Evolutionary conservation across 2,888 invertebrate genomes (phyloP), one percentile per base, ranked within the genome.

Genomic region (Amphipoea lucens): DNA sequence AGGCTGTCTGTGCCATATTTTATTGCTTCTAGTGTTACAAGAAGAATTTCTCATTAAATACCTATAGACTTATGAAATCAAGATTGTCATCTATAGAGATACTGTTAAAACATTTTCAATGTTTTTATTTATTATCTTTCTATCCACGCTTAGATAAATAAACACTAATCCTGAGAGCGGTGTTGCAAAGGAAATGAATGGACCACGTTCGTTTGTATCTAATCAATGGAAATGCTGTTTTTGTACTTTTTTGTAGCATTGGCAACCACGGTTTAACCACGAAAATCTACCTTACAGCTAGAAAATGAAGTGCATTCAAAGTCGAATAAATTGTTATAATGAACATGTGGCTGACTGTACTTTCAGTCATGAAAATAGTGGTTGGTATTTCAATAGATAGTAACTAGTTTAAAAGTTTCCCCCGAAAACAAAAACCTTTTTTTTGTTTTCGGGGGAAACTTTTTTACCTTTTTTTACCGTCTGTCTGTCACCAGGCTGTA

Each of bases 101-200:
- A 80, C 29, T 45, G 14, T 17, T 84, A 80, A 80, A 80, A 79
- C 51, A 45, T 36, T 84, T 67, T 67, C 6, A 62, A 84, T 80
- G 79, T 80, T 80, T 84, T 54, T 79, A 9, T 84, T 83, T 40
- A 77, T n/a, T 78, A 80, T 80, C 79, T 67, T 5, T 36, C 0
- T 14, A 73, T n/a, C 7, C 40, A 17, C 29, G 14, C 7, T 57
- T 48, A 51, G 78, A 84, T 78, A 67, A 69, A 76, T 6, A 63
- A 78, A 57, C 5, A 11, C 6, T 62, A 80, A 80, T 80, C 79
- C 42, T 65, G 7, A 14, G 12, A 20, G 57, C 80, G 84, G 84
- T 54, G 20, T 51, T 0, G 57, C 14, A 78, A 80, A 84, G 14
- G n/a, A 48, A 65, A 1, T 42, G 12, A 63, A 77, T 20, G 65